Conservation (phyloP, 37 sponge, comb jelly and placozoan genomes). For the Spongia lamella region DNA sequence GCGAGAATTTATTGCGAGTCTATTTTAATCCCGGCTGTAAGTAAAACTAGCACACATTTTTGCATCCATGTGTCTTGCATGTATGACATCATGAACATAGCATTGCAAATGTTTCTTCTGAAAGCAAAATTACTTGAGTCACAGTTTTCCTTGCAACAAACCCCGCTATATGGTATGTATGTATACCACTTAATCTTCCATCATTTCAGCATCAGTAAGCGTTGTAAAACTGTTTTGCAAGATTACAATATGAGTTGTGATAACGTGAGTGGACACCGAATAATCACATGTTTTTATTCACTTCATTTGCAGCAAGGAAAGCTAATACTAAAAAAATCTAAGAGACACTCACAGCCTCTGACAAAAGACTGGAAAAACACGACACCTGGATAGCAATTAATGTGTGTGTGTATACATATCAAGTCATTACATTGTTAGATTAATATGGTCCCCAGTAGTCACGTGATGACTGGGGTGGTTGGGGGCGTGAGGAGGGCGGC, state of each 20-base stretch:
- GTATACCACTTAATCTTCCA: not conserved
- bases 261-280: constrained; percentile 45
- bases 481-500: constrained; percentile 31
- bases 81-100: too few relatives aligned
- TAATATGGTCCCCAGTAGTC: too few relatives aligned
- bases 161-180: not conserved
- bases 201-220: constrained; percentile 39
- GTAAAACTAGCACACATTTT: too few relatives aligned
- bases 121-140: too few relatives aligned
- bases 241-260: constrained; percentile 91
- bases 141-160: not conserved
- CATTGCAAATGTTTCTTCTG: too few relatives aligned
- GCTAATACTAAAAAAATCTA: constrained; percentile 62
- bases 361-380: too few relatives aligned
- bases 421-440: too few relatives aligned
- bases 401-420: too few relatives aligned
- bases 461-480: not conserved
- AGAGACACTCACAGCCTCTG: not conserved
- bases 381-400: too few relatives aligned
- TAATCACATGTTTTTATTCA: not conserved
- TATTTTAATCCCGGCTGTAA: too few relatives aligned
- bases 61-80: too few relatives aligned
- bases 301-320: constrained; percentile 61
- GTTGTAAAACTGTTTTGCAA: constrained; percentile 59
- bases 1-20: too few relatives aligned